These are phyloP conservation scores for Hippopotamyrus pictus DNA, from an alignment of 2,797 vertebrate genomes.

Conservation along the genomic window DNA sequence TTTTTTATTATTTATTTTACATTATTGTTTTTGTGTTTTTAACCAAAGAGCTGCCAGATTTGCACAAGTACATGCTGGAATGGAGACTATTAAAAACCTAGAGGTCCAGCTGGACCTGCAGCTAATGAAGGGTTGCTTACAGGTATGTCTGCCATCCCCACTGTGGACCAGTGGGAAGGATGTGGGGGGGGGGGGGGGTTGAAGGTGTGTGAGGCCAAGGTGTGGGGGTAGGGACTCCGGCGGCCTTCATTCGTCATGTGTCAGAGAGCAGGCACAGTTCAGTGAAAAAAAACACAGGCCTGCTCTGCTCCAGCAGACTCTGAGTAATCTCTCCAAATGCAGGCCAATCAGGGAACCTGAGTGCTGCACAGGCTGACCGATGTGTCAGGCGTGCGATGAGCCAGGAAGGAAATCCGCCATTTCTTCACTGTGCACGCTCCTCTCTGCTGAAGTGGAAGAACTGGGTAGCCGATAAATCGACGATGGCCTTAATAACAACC, in stretches of 20 bases:
- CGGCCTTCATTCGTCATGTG: slow-evolving; percentile 6
- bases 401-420: neutral
- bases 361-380: neutral
- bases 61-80: neutral
- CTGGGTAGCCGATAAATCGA: neutral
- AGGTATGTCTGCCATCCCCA: neutral
- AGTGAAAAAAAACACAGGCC: slow-evolving; percentile 24
- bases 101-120: neutral
- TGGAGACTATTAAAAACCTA: neutral
- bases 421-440: neutral
- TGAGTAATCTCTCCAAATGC: neutral
- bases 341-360: neutral
- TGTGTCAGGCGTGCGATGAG: neutral
- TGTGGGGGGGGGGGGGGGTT: neutral
- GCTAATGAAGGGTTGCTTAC: neutral
- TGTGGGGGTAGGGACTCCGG: neutral
- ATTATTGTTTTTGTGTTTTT: neutral
- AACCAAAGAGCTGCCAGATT: neutral
- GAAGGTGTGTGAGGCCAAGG: neutral
- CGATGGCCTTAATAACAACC: neutral
- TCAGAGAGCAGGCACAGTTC: slow-evolving; percentile 9
- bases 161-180: neutral
- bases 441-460: neutral
- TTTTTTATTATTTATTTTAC: neutral
- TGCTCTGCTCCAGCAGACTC: neutral